These are phyloP conservation scores for Drosophila anomelani DNA, from an alignment of 2,888 invertebrate species.

Conservation along the genomic window DNA sequence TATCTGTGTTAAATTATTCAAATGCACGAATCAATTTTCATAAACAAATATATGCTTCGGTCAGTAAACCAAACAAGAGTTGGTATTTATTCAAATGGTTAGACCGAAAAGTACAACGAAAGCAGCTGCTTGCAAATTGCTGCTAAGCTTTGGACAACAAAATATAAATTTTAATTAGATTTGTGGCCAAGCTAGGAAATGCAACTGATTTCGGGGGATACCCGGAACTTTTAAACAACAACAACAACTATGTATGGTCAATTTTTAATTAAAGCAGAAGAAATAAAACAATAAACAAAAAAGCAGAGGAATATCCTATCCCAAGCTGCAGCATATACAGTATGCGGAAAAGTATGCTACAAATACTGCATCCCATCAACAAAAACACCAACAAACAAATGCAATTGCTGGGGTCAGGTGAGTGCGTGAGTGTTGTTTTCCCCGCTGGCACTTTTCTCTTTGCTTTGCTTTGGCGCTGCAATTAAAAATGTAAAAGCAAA, in stretches of 20 bases:
- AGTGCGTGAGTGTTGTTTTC: conserved; percentile 30
- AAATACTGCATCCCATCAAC: conserved; percentile 19
- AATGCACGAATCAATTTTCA: conserved; percentile 72
- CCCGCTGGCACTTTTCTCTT: conserved; percentile 29
- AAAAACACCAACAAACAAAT: conserved; percentile 29
- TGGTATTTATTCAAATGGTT: conserved; percentile 31
- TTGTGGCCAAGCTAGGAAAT: conserved; percentile 8
- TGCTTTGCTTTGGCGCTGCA: conserved; percentile 39
- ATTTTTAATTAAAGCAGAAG: conserved; percentile 65
- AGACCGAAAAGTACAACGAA: conserved; percentile 14
- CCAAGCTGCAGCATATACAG: conserved; percentile 16
- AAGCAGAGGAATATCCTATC: conserved; percentile 16
- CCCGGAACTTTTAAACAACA: background rate
- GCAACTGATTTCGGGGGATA: conserved; percentile 21
- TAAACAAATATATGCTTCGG: conserved; percentile 59
- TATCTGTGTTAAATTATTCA: conserved; percentile 64
- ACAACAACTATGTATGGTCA: conserved; percentile 9
- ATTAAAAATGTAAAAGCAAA: conserved; percentile 67
- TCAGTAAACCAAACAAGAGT: conserved; percentile 18
- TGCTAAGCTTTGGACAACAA: conserved; percentile 8
- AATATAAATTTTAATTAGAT: conserved; percentile 6
- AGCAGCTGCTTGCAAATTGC: conserved; percentile 8
- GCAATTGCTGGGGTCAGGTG: conserved; percentile 8
- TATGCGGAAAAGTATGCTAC: conserved; percentile 66
- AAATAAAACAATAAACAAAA: conserved; percentile 35